A percentile compares a stretch with the other conserved stretches of the same genome.
phyloP scores from a whole-genome alignment of 2,888 invertebrate genomes.

The Lithodes maja region DNA sequence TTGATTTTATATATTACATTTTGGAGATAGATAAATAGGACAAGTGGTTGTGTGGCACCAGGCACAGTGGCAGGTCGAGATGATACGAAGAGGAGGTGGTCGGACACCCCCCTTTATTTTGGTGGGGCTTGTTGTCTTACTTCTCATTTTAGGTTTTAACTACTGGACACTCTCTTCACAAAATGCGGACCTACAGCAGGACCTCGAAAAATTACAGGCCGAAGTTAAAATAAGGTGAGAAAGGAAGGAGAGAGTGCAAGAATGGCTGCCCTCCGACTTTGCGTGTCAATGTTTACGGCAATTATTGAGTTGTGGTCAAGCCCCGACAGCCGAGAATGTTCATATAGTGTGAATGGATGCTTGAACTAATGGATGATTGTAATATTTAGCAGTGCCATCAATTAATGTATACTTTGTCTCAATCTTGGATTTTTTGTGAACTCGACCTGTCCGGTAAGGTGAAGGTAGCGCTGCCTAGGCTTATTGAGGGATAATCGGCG shows the following conservation, averaged over 20 bases:
- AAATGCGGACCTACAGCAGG: slow-evolving; percentile 59
- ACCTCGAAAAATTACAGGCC: slow-evolving; percentile 61
- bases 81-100: slow-evolving; percentile 65
- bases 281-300: not conserved
- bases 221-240: slow-evolving; percentile 65
- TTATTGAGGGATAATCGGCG: no score
- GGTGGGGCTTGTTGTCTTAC: slow-evolving; percentile 45
- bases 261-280: not conserved
- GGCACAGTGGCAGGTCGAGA: slow-evolving; percentile 57
- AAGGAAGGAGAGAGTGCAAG: not conserved
- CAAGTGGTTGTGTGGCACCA: slow-evolving; percentile 67
- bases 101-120: slow-evolving; percentile 63
- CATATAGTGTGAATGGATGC: no score
- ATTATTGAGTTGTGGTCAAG: no score
- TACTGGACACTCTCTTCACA: slow-evolving; percentile 63
- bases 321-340: no score
- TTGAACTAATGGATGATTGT: no score
- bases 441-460: no score
- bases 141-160: slow-evolving; percentile 58
- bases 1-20: slow-evolving; percentile 4
- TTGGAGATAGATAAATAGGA: not conserved
- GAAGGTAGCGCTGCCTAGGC: no score
- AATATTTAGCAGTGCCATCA: no score
- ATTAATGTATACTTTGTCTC: no score
- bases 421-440: no score